Base-by-base conservation (phyloP, 1,140 invertebrate genomes). In the Atta colombica region DNA sequence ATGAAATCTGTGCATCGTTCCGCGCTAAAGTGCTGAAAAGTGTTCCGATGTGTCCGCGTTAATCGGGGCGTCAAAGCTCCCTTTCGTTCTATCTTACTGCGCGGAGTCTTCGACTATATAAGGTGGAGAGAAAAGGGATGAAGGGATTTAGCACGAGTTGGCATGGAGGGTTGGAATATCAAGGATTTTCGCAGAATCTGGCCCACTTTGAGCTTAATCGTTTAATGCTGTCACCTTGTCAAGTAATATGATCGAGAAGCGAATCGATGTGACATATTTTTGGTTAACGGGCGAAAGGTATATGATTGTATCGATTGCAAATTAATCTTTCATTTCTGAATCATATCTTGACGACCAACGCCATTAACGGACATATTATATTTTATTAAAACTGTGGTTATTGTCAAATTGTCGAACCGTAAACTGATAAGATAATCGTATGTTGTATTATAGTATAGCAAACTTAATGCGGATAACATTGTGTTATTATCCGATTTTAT, bases 51-150 rank as follows among this genome's bases (percentile, higher is more conserved):
- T 91, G 91, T 93, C 89, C 89, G 80, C 80, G 92, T 85, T 92
- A 94, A 93, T 94, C 93, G 92, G 85, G 81, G 91, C 92, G 92
- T 94, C 93, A 93, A 94, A 93, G 91, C 91, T 75, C 49, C 45
- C 65, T 53, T 75, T 61, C 63, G 71, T 84, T 63, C 49, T 60
- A 60, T 71, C 66, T 35, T 31, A 21, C 74, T 14, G 18, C 14
- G 60, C 68, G 69, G 55, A 51, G 60, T 85, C 86, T 81, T 72
- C 31, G 61, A 28, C 39, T 75, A 51, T 53, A 39, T 51, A 71
- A 69, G 72, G 35, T 21, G 53, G 18, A 55, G 72, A 63, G 49
- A 53, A 69, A 60, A 25, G 53, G 66, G 58, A 63, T 80, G 71
- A 85, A 87, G 63, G 81, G 68, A 87, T 89, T 87, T 77, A 25